Conservation (phyloP, 2,113 vertebrate species). For the Psophia crepitans region DNA sequence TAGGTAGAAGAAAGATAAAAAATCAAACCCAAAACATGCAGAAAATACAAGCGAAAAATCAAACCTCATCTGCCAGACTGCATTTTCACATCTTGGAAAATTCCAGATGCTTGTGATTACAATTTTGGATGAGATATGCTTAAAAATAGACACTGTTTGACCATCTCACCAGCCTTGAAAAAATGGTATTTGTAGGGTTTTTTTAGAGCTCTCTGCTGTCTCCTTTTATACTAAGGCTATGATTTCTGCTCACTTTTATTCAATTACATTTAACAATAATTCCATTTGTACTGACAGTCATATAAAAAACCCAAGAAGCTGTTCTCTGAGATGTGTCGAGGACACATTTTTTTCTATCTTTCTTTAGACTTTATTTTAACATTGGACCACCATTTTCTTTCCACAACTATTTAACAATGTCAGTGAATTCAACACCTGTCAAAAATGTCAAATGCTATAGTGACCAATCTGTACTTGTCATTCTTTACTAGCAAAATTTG, state of each 20-base stretch:
- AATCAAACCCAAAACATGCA: background rate
- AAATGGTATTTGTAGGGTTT: rapidly evolving
- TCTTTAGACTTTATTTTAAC: background rate
- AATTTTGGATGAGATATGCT: background rate
- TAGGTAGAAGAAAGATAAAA: background rate
- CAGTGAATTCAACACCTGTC: background rate
- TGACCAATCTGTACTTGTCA: background rate
- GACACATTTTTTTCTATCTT: background rate
- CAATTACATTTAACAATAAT: background rate
- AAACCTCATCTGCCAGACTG: background rate
- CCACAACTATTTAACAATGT: background rate
- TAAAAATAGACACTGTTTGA: background rate
- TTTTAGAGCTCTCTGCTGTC: background rate
- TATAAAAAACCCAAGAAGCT: background rate
- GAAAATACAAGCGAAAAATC: slow-evolving; percentile 9
- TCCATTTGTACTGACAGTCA: background rate
- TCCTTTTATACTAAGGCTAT: background rate
- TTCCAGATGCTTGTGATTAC: background rate
- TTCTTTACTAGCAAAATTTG: background rate
- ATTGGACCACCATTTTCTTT: background rate
- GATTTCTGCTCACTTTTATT: background rate
- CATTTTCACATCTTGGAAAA: slow-evolving; percentile 39
- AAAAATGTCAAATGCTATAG: background rate
- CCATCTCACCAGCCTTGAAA: background rate
- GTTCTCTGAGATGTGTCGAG: background rate